Evolutionary conservation across 2,797 vertebrate species (phyloP).

Genomic region (Acanthis flammea): DNA sequence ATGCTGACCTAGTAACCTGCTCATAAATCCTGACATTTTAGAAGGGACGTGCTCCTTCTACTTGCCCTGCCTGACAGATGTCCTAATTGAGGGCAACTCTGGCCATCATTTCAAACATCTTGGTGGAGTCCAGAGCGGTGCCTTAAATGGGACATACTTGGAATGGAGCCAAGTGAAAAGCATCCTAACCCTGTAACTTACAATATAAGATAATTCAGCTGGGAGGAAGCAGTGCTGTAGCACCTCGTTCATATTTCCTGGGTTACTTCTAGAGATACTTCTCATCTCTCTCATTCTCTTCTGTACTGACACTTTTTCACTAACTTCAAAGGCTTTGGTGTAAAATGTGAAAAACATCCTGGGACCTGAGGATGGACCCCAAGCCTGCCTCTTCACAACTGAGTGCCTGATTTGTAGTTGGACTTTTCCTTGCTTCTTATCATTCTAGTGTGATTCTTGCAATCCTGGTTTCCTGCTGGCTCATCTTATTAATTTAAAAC

Average conservation of each 20-base stretch:
- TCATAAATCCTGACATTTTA: background rate
- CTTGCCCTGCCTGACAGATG: slow-evolving; percentile 10
- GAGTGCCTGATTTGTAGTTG: background rate
- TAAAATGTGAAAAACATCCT: background rate
- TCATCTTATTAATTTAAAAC: background rate
- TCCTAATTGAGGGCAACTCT: slow-evolving; percentile 10
- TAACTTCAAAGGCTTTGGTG: background rate
- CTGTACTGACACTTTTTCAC: background rate
- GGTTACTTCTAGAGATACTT: background rate
- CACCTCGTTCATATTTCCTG: background rate
- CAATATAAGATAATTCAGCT: background rate
- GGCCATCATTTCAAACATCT: background rate
- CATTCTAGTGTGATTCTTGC: background rate
- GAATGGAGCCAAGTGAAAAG: background rate
- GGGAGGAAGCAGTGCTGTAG: background rate
- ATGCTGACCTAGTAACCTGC: slow-evolving; percentile 46
- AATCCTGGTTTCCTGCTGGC: background rate
- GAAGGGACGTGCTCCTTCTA: slow-evolving; percentile 4
- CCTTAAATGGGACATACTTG: background rate
- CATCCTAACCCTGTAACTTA: background rate
- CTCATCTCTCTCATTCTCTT: background rate
- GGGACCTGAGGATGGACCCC: background rate
- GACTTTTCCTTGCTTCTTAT: background rate
- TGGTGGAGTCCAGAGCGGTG: background rate
- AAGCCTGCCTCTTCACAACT: background rate